Percentiles rank a stretch among this genome's conserved stretches.
phyloP scores from a whole-genome alignment of 2,888 invertebrate genomes.

The Polylopha cassiicola region DNA sequence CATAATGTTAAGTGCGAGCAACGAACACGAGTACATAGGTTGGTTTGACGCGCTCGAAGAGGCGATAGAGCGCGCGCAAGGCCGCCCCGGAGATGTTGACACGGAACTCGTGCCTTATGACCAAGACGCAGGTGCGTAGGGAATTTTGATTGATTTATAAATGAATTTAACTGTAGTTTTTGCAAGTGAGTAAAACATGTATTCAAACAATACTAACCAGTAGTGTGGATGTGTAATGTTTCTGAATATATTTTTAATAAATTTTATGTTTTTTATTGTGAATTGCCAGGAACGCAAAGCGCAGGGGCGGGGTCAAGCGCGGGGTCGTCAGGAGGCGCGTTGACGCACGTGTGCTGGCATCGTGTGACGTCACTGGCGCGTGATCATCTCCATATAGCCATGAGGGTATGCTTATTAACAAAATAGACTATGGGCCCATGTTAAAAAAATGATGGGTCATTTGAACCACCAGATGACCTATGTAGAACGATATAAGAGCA shows the following conservation, averaged over 20 bases:
- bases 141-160: neutral
- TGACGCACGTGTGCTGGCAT: constrained; percentile 99
- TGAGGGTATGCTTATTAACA: constrained; percentile 45
- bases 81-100: constrained; percentile 37
- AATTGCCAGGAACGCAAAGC: neutral
- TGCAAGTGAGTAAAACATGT: no score
- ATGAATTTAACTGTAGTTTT: no score
- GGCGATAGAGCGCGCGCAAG: constrained; percentile 48
- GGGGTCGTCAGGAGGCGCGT: constrained; percentile 79
- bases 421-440: no score
- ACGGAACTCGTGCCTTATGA: constrained; percentile 51
- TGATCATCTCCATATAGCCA: constrained; percentile 56
- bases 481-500: no score
- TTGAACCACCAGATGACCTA: no score
- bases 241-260: neutral
- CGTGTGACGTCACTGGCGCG: constrained; percentile 84
- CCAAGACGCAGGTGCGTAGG: constrained; percentile 42
- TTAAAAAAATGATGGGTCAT: no score
- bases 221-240: no score
- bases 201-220: no score
- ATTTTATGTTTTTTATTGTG: neutral
- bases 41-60: constrained; percentile 89
- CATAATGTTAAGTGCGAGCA: constrained; percentile 91
- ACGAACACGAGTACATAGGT: constrained; percentile 88
- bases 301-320: constrained; percentile 15